Percentiles rank a stretch among this genome's conserved stretches.
These are phyloP conservation scores for Eurois occulta DNA, from an alignment of 2,888 invertebrate genomes.

Conservation along the genomic window DNA sequence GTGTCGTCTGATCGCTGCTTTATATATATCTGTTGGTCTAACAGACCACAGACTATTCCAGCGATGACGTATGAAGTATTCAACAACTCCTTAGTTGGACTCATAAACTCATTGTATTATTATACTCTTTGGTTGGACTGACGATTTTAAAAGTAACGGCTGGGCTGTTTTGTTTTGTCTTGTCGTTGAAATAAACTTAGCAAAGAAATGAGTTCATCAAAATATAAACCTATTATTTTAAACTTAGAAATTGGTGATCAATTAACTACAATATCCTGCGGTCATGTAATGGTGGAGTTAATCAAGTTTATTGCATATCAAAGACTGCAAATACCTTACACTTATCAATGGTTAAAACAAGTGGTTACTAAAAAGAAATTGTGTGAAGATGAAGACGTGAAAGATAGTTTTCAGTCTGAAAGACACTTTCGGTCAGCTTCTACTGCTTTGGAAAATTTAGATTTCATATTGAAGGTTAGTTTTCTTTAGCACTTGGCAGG, in stretches of 20 bases:
- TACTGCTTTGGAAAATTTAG: constrained; percentile 85
- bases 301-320: constrained; percentile 90
- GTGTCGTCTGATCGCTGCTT: too few species aligned
- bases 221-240: constrained; percentile 75
- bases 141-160: constrained; percentile 42
- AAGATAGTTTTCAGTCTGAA: constrained; percentile 84
- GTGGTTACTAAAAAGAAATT: constrained; percentile 82
- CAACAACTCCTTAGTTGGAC: too few species aligned
- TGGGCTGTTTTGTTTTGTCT: neutral
- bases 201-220: constrained; percentile 65
- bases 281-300: constrained; percentile 90
- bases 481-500: neutral
- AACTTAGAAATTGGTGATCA: constrained; percentile 87
- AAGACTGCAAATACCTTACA: constrained; percentile 89
- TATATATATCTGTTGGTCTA: too few species aligned
- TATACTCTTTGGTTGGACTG: too few species aligned
- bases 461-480: constrained; percentile 84
- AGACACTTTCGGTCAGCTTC: constrained; percentile 84
- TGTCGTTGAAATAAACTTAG: neutral
- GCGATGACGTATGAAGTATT: too few species aligned
- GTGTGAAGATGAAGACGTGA: constrained; percentile 70
- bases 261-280: constrained; percentile 90
- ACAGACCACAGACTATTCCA: too few species aligned
- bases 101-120: too few species aligned
- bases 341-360: constrained; percentile 88